Percentiles rank a stretch among this genome's conserved stretches.
phyloP scores from a whole-genome alignment of 1,140 invertebrate species.

The Diorhabda sublineata region DNA sequence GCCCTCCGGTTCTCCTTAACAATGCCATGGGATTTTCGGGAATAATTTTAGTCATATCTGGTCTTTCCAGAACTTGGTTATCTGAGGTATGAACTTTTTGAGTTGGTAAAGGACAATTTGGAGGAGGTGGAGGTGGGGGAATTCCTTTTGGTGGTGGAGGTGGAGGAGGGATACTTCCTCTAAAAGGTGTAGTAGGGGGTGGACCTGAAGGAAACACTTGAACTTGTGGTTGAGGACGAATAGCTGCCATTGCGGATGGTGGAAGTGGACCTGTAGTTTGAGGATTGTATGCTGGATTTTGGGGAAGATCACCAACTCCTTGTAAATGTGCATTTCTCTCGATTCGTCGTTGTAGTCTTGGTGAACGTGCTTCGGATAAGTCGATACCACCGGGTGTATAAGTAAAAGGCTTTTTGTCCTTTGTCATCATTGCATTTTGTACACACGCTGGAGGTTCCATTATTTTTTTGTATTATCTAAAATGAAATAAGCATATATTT shows the following conservation, averaged over 20 bases:
- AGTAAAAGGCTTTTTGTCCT: constrained; percentile 93
- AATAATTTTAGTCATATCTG: constrained; percentile 61
- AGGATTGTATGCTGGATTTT: constrained; percentile 42
- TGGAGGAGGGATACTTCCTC: constrained; percentile 25
- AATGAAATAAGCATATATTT: background rate
- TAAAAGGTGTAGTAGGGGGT: constrained; percentile 47
- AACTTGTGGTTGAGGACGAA: constrained; percentile 65
- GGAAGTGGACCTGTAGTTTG: constrained; percentile 47
- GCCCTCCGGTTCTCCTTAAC: constrained; percentile 50
- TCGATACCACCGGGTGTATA: constrained; percentile 90
- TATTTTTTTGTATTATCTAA: constrained; percentile 1
- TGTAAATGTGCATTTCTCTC: constrained; percentile 63
- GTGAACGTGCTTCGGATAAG: constrained; percentile 83
- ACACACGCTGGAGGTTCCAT: constrained; percentile 80
- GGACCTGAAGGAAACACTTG: constrained; percentile 63
- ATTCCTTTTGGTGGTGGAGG: constrained; percentile 47
- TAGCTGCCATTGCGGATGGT: constrained; percentile 51
- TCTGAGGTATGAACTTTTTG: constrained; percentile 47
- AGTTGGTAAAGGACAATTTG: constrained; percentile 48
- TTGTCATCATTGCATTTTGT: constrained; percentile 90
- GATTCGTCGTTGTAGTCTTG: constrained; percentile 80
- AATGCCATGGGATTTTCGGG: constrained; percentile 61
- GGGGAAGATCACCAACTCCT: constrained; percentile 49
- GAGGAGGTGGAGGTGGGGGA: constrained; percentile 55
- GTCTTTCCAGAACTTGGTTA: constrained; percentile 50